Evolutionary conservation across 2,113 vertebrate genomes (phyloP), one percentile per base, ranked within the genome.

Genomic region (Gasterosteus nipponicus): DNA sequence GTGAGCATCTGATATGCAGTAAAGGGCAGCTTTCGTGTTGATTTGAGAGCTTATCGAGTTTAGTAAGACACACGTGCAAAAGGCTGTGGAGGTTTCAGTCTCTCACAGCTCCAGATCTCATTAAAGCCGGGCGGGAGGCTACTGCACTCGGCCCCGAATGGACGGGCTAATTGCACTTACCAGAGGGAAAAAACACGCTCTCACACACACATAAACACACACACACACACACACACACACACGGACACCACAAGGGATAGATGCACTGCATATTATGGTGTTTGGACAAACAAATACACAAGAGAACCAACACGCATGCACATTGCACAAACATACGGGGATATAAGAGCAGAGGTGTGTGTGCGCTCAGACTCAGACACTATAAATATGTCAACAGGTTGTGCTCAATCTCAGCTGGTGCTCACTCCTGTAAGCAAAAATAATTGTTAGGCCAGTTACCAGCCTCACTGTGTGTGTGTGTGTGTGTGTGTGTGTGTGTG

Each of bases 321-420:
- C 12, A 4, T 19, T 31, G 10, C 51, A 44, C 53, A 42, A 33
- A 58, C 54, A 35, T n/a, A 35, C 19, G 19, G 11, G 31, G 42
- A 47, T 8, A 60, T 35, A 16, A 60, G 29, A 35, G 56, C 42
- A 38, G 14, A n/a, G 18, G 7, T 70, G 54, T 46, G 26, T 35
- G 47, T 31, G 70, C 5, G 26, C 29, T 5, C 22, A 26, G 6
- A 26, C n/a, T 49, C 22, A 54, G 29, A 58, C 39, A 73, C 83
- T 57, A 84, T 72, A 80, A 89, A 76, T 66, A 86, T 63, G 64
- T 47, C 75, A 80, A 72, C 85, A 82, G 77, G 81, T 72, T 80
- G 69, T n/a, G 16, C 53, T 75, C 87, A 81, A 71, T 85, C 90
- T 84, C 87, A 90, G 87, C 83, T 71, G 81, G 82, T 51, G 68